Conservation (phyloP, 2,113 vertebrate species). For the Pagrus major region DNA sequence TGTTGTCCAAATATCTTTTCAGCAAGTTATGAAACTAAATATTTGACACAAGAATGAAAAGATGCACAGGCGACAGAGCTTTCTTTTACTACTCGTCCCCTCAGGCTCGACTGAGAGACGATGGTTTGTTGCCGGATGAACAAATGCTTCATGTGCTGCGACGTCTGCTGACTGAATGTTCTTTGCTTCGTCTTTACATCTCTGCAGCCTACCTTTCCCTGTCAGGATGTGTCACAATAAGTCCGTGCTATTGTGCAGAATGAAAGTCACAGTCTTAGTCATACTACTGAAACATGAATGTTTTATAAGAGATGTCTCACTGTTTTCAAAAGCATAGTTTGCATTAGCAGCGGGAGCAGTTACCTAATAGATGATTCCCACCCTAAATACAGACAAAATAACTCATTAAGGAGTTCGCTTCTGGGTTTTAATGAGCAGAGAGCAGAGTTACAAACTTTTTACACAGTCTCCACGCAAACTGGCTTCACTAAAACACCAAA, state of each 20-base stretch:
- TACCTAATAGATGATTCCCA: not conserved
- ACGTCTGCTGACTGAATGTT: conserved; percentile 40
- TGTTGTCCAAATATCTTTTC: not conserved
- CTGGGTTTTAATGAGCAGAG: conserved; percentile 25
- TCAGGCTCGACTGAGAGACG: conserved; percentile 5
- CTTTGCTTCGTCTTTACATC: conserved; percentile 31
- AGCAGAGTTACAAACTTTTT: not conserved
- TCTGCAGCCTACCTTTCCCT: conserved; percentile 7
- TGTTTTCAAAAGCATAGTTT: not conserved
- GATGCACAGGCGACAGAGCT: not conserved
- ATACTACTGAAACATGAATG: conserved; percentile 17
- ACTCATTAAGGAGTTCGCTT: not conserved
- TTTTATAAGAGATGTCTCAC: not conserved
- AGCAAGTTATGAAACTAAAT: not conserved
- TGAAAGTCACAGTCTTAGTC: too few species aligned
- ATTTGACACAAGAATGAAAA: not conserved
- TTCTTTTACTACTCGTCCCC: not conserved
- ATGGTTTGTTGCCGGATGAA: conserved; percentile 18
- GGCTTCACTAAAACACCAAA: conserved; percentile 15
- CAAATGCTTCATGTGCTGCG: conserved; percentile 41
- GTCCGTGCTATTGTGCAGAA: not conserved
- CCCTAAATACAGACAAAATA: not conserved
- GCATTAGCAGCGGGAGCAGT: not conserved
- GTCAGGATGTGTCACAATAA: conserved; percentile 2
- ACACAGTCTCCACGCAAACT: not conserved